Evolutionary conservation across 2,888 invertebrate species (phyloP).

Genomic region (Syrphus vitripennis): DNA sequence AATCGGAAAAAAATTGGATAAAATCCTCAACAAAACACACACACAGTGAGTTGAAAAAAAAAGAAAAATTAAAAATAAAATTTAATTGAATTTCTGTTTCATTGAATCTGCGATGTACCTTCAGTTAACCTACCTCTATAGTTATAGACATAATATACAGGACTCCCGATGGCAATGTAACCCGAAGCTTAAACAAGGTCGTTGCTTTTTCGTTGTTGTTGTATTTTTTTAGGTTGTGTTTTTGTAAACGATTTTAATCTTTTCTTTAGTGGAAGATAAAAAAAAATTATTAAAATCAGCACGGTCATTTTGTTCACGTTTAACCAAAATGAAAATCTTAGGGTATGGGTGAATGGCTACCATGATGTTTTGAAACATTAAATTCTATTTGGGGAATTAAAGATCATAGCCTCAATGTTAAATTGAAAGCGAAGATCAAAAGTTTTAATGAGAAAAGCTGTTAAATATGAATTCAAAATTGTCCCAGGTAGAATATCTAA

Average conservation of each 20-base stretch:
- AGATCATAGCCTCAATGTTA: background rate
- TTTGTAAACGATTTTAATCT: background rate
- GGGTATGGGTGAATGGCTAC: background rate
- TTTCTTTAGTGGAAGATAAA: background rate
- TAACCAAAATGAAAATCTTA: background rate
- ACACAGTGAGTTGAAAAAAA: background rate
- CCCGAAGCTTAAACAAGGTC: background rate
- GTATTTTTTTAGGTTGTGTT: background rate
- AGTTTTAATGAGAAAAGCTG: background rate
- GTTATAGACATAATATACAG: background rate
- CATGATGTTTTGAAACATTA: background rate
- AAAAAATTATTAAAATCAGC: background rate
- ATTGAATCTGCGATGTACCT: conserved; percentile 50
- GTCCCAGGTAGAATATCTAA: too few relatives aligned
- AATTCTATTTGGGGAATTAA: background rate
- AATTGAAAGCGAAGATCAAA: background rate
- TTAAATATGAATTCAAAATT: background rate
- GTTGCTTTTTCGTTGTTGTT: background rate
- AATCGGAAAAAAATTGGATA: conserved; percentile 26
- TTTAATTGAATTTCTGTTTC: conserved; percentile 69
- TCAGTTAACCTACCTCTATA: background rate
- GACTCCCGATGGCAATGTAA: background rate
- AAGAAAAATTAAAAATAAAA: conserved; percentile 55
- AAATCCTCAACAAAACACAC: conserved; percentile 21
- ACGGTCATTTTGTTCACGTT: background rate